Evolutionary conservation across 2,797 vertebrate genomes (phyloP), one percentile per base, ranked within the genome.

Genomic region (Sebastolobus altivelis): DNA sequence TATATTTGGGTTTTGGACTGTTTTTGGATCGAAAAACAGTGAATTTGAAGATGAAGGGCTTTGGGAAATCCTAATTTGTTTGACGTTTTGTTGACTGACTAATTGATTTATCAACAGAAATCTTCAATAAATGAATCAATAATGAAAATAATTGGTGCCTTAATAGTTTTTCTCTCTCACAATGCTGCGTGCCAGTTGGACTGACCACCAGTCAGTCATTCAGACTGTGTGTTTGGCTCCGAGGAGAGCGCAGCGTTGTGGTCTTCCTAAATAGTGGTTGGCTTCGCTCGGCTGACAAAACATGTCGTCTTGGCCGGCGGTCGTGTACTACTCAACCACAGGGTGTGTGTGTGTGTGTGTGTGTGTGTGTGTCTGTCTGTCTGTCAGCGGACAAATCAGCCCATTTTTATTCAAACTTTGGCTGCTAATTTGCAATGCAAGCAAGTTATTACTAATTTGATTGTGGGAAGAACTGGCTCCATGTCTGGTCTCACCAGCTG

Each of bases 181-280:
- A 55, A 2, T 6, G 18, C 31, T 20, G 59, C 16, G 2, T 16
- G n/a, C 13, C 20, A 46, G 31, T 35, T 43, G 33, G 14, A 58
- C 60, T 9, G 25, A 11, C 54, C 67, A 6, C 35, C 16, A 31
- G 18, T 54, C 52, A 31, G 25, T 22, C 13, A 55, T 27, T 65
- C 63, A 79, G 70, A 9, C 66, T 63, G 72, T 62, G 75, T 70
- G 78, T 79, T 88, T 73, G 77, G 72, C 80, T 80, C 52, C n/a
- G 61, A 83, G 73, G 38, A 71, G 69, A 83, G 81, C 37, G 66
- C 68, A 73, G 75, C 59, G 8, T 77, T 94, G 94, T 3, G 93
- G 93, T 93, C 79, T 75, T 84, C 22, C 78, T 92, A 90, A 94
- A 87, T 87, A 82, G 83, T 56, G 80, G 83, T 91, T 87, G 75